Evolutionary conservation across 2,113 vertebrate genomes (phyloP).

Genomic region (Podocnemis expansa): DNA sequence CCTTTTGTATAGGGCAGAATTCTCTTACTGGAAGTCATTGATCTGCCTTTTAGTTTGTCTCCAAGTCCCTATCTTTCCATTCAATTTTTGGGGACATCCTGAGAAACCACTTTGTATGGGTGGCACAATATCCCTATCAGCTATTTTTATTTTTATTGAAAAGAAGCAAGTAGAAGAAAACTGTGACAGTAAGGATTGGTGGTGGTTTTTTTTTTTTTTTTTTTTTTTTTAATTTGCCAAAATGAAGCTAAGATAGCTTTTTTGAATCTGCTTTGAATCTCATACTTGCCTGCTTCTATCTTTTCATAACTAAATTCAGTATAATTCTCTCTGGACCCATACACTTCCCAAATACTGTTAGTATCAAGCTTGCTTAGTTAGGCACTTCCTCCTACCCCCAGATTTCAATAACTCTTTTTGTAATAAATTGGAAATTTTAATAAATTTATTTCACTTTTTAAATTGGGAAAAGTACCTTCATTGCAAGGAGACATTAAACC

Average conservation of each 20-base stretch:
- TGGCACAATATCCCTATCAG: background rate
- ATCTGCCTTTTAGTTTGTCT: slow-evolving; percentile 10
- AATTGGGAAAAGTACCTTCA: background rate
- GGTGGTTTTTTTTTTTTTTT: background rate
- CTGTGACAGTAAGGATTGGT: background rate
- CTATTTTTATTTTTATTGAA: slow-evolving; percentile 28
- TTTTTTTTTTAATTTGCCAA: background rate
- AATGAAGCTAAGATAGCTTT: background rate
- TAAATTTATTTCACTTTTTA: slow-evolving; percentile 50
- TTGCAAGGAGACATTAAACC: slow-evolving; percentile 51
- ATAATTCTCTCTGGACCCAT: background rate
- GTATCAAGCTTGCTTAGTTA: background rate
- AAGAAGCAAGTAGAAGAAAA: slow-evolving; percentile 23
- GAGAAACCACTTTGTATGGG: slow-evolving; percentile 40
- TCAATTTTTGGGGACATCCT: slow-evolving; percentile 1
- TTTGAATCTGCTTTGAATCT: background rate
- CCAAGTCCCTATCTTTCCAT: slow-evolving; percentile 13
- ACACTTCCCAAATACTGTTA: background rate
- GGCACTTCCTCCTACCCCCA: background rate
- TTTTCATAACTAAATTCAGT: background rate
- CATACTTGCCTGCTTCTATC: background rate
- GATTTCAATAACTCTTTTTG: background rate
- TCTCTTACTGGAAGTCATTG: background rate
- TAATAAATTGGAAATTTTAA: slow-evolving; percentile 24
- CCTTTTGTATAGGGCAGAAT: background rate